These are phyloP conservation scores for Vidua macroura DNA, from an alignment of 2,113 vertebrate species.

Conservation along the genomic window DNA sequence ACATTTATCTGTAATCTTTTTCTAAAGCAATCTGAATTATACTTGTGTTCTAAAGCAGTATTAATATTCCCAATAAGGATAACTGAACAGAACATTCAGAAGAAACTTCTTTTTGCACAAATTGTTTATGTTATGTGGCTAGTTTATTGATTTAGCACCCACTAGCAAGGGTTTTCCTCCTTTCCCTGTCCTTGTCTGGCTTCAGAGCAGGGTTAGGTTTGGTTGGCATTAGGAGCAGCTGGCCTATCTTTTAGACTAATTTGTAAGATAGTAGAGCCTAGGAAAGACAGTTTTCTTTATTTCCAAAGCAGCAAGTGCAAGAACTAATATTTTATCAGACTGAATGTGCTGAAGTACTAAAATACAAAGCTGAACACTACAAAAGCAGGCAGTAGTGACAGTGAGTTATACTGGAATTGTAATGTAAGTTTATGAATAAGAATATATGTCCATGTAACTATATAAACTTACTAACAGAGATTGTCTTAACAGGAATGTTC, in stretches of 20 bases:
- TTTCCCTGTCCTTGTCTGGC: not conserved
- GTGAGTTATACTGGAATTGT: not conserved
- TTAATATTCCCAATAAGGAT: not conserved
- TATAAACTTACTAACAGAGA: not conserved
- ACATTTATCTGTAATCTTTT: not conserved
- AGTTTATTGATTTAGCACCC: not conserved
- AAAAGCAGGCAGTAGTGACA: not conserved
- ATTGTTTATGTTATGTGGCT: not conserved
- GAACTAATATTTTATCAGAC: not conserved
- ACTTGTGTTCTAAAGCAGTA: not conserved
- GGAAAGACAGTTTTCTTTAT: not conserved
- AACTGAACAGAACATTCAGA: not conserved
- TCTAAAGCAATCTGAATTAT: not conserved
- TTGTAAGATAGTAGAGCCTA: not conserved
- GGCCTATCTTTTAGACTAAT: not conserved
- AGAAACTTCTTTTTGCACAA: not conserved
- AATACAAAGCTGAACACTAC: fast-evolving
- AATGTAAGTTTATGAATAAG: not conserved
- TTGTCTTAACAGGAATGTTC: not conserved
- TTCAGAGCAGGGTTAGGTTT: not conserved
- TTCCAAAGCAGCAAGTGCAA: not conserved
- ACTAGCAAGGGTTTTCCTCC: not conserved
- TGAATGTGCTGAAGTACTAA: not conserved
- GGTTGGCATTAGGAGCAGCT: not conserved
- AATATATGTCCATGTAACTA: not conserved